These are phyloP conservation scores for Opisthocomus hoazin DNA, from an alignment of 2,113 vertebrate genomes.

Conservation along the genomic window DNA sequence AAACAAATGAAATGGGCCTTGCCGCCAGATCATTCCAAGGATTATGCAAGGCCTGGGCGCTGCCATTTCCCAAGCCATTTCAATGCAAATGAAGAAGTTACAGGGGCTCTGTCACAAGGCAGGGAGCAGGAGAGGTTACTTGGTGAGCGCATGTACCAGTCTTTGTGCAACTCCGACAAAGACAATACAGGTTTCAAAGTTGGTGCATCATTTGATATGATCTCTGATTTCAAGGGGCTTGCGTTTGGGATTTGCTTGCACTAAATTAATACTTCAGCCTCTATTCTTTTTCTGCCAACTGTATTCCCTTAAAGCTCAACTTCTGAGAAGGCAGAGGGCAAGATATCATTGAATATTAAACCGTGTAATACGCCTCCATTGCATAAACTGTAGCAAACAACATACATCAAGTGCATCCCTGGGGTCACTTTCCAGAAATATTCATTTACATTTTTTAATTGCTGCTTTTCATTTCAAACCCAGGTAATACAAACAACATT, in stretches of 20 bases:
- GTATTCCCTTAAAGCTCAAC: background rate
- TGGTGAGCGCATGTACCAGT: background rate
- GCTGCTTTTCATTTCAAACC: slow-evolving; percentile 21
- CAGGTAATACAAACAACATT: slow-evolving; percentile 43
- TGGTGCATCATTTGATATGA: background rate
- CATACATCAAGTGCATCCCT: background rate
- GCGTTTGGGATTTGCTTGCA: background rate
- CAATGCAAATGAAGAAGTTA: background rate
- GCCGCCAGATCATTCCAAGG: background rate
- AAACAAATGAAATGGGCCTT: background rate
- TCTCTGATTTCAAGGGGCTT: background rate
- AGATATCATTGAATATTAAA: background rate
- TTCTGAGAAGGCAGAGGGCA: background rate
- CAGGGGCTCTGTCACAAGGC: background rate
- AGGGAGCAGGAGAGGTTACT: background rate
- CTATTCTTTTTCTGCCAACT: background rate
- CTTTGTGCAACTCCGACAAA: background rate
- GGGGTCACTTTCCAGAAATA: background rate
- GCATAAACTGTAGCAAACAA: background rate
- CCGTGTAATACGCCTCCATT: background rate
- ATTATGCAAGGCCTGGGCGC: background rate
- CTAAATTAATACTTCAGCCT: background rate
- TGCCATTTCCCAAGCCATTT: background rate
- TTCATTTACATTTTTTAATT: slow-evolving; percentile 59
- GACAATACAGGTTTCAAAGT: background rate